Conservation (phyloP, 2,797 vertebrate genomes). For the Acanthurus tractus region DNA sequence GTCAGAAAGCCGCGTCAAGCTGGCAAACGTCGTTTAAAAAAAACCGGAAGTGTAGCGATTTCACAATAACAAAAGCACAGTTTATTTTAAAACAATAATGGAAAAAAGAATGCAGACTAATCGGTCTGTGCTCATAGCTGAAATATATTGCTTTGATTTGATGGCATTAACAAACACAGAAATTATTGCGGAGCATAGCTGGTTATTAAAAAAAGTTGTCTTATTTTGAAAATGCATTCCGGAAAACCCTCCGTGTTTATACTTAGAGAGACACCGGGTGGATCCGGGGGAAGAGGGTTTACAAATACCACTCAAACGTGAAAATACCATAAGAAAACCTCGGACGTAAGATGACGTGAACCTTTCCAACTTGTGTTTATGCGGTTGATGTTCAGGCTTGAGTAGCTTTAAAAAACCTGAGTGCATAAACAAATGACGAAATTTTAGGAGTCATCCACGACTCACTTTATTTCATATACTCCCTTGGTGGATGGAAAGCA, state of each 20-base stretch:
- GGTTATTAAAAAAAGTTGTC: neutral
- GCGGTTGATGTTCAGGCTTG: neutral
- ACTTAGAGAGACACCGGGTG: neutral
- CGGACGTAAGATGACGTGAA: too few relatives aligned
- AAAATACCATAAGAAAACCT: neutral
- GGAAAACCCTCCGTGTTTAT: neutral
- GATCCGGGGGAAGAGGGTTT: constrained; percentile 4
- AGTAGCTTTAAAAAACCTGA: neutral
- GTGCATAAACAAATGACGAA: neutral
- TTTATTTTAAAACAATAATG: neutral
- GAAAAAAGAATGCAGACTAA: neutral
- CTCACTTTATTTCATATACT: fast-evolving
- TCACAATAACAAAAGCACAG: neutral
- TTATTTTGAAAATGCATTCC: constrained; percentile 36
- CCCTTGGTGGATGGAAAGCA: neutral
- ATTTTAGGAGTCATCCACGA: neutral
- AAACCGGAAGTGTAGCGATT: neutral
- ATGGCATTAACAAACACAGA: too few relatives aligned
- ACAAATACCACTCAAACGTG: too few relatives aligned
- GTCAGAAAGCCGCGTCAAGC: neutral
- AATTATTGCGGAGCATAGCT: neutral
- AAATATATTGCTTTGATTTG: too few relatives aligned
- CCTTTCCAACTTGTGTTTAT: fast-evolving
- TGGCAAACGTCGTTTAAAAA: fast-evolving
- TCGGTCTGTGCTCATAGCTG: too few relatives aligned